Percentiles rank a stretch among this genome's conserved stretches.
Evolutionary conservation across 2,888 invertebrate species (phyloP).

Genomic region (Arrhopalites spinosus): DNA sequence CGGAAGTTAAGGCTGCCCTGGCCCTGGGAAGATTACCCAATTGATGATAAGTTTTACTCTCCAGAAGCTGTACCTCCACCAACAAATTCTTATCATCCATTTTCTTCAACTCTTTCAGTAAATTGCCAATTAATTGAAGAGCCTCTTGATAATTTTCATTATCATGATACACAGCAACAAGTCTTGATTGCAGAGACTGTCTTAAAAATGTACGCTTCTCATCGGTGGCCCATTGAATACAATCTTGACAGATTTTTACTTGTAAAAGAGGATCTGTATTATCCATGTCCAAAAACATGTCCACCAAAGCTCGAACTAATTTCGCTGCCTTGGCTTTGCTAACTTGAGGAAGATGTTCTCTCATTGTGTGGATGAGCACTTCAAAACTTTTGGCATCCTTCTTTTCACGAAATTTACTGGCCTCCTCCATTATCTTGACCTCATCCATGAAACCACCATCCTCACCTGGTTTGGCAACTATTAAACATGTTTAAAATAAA

Average conservation of each 20-base stretch:
- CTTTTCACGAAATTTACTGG: slow-evolving; percentile 32
- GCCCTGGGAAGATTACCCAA: slow-evolving; percentile 95
- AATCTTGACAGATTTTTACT: slow-evolving; percentile 77
- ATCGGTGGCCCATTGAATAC: slow-evolving; percentile 99
- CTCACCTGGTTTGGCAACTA: slow-evolving; percentile 4
- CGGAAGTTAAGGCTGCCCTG: slow-evolving; percentile 94
- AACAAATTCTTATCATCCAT: slow-evolving; percentile 98
- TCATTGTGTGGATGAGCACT: slow-evolving; percentile 87
- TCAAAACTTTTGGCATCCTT: slow-evolving; percentile 46
- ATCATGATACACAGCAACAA: slow-evolving; percentile 93
- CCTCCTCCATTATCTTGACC: slow-evolving; percentile 48
- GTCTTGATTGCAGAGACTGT: slow-evolving; percentile 91
- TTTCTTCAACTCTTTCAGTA: slow-evolving; percentile 95
- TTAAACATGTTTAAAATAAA: no score
- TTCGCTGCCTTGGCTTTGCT: slow-evolving; percentile 99
- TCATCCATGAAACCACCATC: slow-evolving; percentile 38
- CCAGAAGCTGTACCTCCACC: slow-evolving; percentile 96
- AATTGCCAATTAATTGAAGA: slow-evolving; percentile 77
- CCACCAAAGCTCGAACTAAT: slow-evolving; percentile 92
- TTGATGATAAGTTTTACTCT: slow-evolving; percentile 98
- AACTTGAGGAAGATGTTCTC: slow-evolving; percentile 84
- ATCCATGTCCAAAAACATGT: slow-evolving; percentile 94
- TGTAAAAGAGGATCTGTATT: slow-evolving; percentile 90
- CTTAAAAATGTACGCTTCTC: slow-evolving; percentile 95
- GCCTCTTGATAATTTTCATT: slow-evolving; percentile 89